Conservation (phyloP, 2,113 vertebrate genomes). For the Candoia aspera region DNA sequence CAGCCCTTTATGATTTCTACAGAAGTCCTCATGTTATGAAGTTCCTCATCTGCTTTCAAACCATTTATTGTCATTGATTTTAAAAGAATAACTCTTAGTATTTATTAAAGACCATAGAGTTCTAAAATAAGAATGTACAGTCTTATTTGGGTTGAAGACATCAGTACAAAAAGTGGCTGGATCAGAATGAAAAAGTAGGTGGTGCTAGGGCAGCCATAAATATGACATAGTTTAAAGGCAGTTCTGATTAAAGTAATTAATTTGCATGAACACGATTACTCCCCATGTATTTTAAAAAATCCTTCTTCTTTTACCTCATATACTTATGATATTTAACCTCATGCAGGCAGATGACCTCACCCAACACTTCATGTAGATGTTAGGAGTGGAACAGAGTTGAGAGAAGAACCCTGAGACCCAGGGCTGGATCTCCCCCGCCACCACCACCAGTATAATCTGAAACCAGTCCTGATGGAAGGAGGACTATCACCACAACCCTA, state of each 20-base stretch:
- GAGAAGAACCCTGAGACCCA: no score
- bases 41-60: not conserved
- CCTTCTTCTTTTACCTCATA: no score
- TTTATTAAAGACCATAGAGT: not conserved
- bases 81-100: not conserved
- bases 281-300: not conserved
- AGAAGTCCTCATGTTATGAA: not conserved
- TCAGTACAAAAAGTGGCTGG: not conserved
- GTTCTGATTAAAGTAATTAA: not conserved
- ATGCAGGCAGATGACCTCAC: no score
- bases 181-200: not conserved
- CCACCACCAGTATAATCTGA: no score
- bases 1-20: not conserved
- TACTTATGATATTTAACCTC: no score
- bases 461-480: no score
- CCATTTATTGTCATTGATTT: not conserved
- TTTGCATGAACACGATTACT: not conserved
- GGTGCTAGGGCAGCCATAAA: not conserved
- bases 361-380: not conserved
- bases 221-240: not conserved
- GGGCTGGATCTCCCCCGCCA: no score
- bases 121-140: not conserved
- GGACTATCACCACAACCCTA: not conserved
- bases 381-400: no score
- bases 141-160: not conserved